Percentiles rank a stretch among this genome's conserved stretches.
phyloP scores from a whole-genome alignment of 2,113 vertebrate species.

The Uropsilus gracilis region DNA sequence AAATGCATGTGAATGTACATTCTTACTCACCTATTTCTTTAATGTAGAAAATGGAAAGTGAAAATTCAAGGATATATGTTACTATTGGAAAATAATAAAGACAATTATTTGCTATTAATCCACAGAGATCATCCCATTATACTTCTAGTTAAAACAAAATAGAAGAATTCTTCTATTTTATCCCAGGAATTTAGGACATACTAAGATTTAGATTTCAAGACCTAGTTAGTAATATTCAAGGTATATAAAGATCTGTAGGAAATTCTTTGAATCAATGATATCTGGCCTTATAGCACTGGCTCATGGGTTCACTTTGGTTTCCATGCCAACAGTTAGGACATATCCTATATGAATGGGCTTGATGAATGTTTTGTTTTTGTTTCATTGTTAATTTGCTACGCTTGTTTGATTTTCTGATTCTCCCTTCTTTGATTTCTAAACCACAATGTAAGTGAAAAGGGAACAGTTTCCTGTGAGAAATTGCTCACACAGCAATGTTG shows the following conservation, averaged over 20 bases:
- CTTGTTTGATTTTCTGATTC: background rate
- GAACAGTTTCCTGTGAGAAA: background rate
- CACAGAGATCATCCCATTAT: background rate
- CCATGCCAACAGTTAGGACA: background rate
- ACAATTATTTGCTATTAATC: background rate
- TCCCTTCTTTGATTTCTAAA: constrained; percentile 15
- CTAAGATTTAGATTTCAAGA: background rate
- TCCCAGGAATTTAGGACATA: background rate
- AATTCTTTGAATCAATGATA: background rate
- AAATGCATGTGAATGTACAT: background rate
- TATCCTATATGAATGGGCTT: background rate
- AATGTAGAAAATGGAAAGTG: background rate
- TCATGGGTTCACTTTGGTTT: background rate
- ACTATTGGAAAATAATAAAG: background rate
- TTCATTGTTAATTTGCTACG: background rate
- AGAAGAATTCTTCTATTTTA: background rate
- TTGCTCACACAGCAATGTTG: background rate
- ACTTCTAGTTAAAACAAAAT: background rate
- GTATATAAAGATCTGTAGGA: background rate
- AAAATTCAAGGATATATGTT: background rate
- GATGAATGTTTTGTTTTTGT: background rate
- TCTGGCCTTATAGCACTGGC: background rate
- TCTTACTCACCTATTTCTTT: background rate
- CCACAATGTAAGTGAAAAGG: background rate
- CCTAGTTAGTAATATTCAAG: background rate